These are phyloP conservation scores for Aphelenchoides fujianensis DNA, from an alignment of 1,140 invertebrate genomes.

Conservation along the genomic window DNA sequence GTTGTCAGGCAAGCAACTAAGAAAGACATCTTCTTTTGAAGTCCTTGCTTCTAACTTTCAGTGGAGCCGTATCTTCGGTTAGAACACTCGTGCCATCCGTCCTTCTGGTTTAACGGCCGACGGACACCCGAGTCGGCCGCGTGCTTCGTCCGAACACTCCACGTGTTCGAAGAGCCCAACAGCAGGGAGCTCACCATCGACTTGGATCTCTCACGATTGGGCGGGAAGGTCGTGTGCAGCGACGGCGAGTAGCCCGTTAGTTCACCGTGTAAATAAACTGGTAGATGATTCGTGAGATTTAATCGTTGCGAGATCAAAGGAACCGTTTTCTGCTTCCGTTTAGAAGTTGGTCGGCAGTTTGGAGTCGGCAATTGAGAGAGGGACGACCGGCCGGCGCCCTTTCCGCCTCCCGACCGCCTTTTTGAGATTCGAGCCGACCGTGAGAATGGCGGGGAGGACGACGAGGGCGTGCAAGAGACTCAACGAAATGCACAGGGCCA, in stretches of 20 bases:
- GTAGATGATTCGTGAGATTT: slow-evolving; percentile 5
- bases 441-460: slow-evolving; percentile 23
- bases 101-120: not conserved
- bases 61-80: not conserved
- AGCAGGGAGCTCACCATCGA: not conserved
- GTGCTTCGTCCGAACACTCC: not conserved
- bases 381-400: not conserved
- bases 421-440: not conserved
- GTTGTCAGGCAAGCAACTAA: too few species aligned
- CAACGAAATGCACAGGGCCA: slow-evolving; percentile 23
- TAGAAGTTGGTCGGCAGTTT: too few species aligned
- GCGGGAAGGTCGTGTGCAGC: not conserved
- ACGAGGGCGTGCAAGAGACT: slow-evolving; percentile 21
- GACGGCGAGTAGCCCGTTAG: too few species aligned
- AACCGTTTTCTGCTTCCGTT: too few species aligned
- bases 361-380: not conserved
- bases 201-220: not conserved
- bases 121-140: not conserved
- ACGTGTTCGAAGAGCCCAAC: not conserved
- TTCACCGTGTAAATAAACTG: too few species aligned
- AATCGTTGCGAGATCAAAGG: not conserved
- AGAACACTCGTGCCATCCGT: not conserved
- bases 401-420: not conserved
- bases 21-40: slow-evolving; percentile 1
- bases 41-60: not conserved